phyloP scores from a whole-genome alignment of 2,113 vertebrate species.

The Poeciliopsis prolifica region DNA sequence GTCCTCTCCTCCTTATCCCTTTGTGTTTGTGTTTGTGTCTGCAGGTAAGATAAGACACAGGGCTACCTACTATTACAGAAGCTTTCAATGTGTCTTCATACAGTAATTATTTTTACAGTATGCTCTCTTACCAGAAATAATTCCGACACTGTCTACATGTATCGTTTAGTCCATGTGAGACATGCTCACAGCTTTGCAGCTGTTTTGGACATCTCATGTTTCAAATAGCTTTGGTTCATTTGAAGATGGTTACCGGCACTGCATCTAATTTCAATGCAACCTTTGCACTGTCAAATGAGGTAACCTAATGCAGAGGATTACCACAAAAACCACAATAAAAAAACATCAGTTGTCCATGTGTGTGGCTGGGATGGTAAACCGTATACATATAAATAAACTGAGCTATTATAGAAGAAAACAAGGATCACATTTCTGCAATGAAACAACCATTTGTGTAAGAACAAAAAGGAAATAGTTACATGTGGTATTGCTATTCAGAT shows the following conservation, averaged over 20 bases:
- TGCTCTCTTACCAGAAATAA: neutral
- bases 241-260: slow-evolving; percentile 3
- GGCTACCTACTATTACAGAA: neutral
- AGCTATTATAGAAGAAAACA: neutral
- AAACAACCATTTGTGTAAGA: neutral
- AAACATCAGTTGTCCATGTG: neutral
- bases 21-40: neutral
- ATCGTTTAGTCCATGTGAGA: neutral
- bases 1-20: neutral
- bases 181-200: neutral
- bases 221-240: neutral
- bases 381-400: neutral
- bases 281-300: neutral
- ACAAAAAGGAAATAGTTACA: neutral
- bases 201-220: neutral
- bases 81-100: neutral
- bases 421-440: neutral
- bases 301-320: neutral
- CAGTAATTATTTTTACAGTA: neutral
- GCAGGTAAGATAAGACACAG: neutral
- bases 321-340: neutral
- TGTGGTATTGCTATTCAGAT: no score
- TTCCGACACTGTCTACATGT: slow-evolving; percentile 3
- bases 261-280: neutral
- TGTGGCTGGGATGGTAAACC: neutral